Evolutionary conservation across 2,113 vertebrate species (phyloP).

Genomic region (Nycticorax nycticorax): DNA sequence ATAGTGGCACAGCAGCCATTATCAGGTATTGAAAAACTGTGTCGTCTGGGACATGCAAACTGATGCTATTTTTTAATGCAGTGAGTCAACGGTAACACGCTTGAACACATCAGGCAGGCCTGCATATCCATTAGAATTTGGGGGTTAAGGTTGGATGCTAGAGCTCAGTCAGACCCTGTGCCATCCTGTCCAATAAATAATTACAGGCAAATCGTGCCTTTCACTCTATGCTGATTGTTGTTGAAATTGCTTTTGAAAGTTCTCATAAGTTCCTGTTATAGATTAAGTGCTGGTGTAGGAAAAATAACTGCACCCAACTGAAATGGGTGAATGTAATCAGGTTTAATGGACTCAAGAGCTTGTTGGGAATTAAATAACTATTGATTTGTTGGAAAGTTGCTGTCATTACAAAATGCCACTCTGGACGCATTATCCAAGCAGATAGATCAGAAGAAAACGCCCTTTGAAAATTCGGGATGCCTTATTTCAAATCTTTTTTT

Average conservation of each 20-base stretch:
- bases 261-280: conserved; percentile 93
- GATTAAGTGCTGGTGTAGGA: conserved; percentile 89
- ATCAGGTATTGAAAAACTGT: neutral
- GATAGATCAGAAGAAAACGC: conserved; percentile 81
- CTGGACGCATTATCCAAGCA: conserved; percentile 82
- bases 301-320: conserved; percentile 89
- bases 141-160: conserved; percentile 67
- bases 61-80: neutral
- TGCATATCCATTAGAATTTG: conserved; percentile 44
- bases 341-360: conserved; percentile 94
- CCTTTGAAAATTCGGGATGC: conserved; percentile 74
- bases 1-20: neutral
- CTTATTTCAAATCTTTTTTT: conserved; percentile 38
- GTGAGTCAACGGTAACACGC: neutral
- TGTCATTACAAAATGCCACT: conserved; percentile 93
- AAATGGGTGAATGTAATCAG: conserved; percentile 94
- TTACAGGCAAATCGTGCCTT: conserved; percentile 83
- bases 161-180: conserved; percentile 68
- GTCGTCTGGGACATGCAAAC: neutral
- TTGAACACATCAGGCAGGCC: neutral
- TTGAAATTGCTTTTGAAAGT: conserved; percentile 92
- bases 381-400: conserved; percentile 92
- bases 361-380: conserved; percentile 96
- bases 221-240: conserved; percentile 87
- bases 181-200: conserved; percentile 83